These are phyloP conservation scores for Asteroscopus sphinx DNA, from an alignment of 2,888 invertebrate genomes.

Conservation along the genomic window DNA sequence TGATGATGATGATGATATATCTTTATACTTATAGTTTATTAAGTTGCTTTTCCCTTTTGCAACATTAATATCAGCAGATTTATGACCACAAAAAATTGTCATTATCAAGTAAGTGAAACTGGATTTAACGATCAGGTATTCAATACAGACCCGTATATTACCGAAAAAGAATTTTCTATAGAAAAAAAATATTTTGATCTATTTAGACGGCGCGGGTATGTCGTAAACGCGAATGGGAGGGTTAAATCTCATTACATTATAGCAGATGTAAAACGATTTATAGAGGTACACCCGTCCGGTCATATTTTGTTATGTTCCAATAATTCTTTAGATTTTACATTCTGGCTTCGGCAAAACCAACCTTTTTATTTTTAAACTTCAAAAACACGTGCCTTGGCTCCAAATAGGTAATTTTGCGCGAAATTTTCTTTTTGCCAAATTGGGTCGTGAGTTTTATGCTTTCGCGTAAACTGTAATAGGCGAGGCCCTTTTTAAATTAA, in stretches of 20 bases:
- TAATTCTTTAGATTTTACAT: conserved; percentile 76
- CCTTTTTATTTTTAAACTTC: conserved; percentile 63
- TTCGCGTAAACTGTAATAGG: conserved; percentile 69
- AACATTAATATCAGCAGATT: too few species aligned
- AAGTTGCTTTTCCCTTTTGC: too few species aligned
- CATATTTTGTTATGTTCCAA: conserved; percentile 86
- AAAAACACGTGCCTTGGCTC: conserved; percentile 67
- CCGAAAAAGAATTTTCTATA: conserved; percentile 52
- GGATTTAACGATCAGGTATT: conserved; percentile 9
- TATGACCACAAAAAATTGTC: too few species aligned
- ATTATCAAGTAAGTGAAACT: conserved; percentile 10
- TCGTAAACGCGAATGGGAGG: conserved; percentile 85
- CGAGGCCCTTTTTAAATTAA: conserved; percentile 63
- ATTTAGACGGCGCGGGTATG: conserved; percentile 74
- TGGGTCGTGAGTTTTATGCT: conserved; percentile 70
- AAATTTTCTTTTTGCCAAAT: conserved; percentile 71
- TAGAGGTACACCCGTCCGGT: conserved; percentile 77
- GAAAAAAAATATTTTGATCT: conserved; percentile 78
- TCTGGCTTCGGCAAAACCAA: conserved; percentile 39
- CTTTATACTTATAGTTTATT: too few species aligned
- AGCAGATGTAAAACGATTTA: conserved; percentile 87
- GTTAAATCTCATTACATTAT: conserved; percentile 89
- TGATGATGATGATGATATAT: too few species aligned
- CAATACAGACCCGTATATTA: conserved; percentile 50
- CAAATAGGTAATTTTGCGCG: conserved; percentile 69